phyloP scores from a whole-genome alignment of 2,888 invertebrate species.

The Abscondita cerata region DNA sequence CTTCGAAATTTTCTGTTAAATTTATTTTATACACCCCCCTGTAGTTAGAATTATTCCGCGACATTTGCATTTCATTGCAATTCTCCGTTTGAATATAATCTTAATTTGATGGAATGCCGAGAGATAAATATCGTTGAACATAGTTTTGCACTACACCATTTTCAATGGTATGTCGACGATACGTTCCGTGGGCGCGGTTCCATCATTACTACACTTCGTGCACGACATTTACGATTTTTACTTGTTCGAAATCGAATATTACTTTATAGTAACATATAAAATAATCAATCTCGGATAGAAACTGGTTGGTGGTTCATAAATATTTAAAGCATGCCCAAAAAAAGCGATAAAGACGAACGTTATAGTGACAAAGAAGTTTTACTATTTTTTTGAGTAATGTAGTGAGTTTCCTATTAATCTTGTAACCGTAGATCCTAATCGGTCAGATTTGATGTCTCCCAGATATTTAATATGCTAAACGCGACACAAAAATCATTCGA shows the following conservation, averaged over 20 bases:
- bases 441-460: background rate
- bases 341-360: background rate
- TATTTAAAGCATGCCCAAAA: background rate
- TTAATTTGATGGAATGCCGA: constrained; percentile 50
- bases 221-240: constrained; percentile 30
- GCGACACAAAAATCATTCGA: background rate
- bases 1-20: constrained; percentile 40
- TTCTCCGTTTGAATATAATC: constrained; percentile 44
- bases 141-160: constrained; percentile 41
- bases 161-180: constrained; percentile 33
- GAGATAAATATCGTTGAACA: constrained; percentile 38
- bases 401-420: background rate
- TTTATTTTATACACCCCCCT: constrained; percentile 37
- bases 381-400: background rate
- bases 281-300: constrained; percentile 7
- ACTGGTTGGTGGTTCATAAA: constrained; percentile 3
- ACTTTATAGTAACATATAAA: background rate
- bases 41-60: constrained; percentile 49
- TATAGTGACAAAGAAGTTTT: background rate
- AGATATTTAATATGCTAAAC: background rate
- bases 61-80: constrained; percentile 50
- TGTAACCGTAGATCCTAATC: constrained; percentile 4
- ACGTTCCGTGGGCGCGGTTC: constrained; percentile 35
- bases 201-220: constrained; percentile 27
- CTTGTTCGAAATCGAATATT: constrained; percentile 7